Percentiles rank a stretch among this genome's conserved stretches.
phyloP scores from a whole-genome alignment of 2,797 vertebrate genomes.

The Alca torda region DNA sequence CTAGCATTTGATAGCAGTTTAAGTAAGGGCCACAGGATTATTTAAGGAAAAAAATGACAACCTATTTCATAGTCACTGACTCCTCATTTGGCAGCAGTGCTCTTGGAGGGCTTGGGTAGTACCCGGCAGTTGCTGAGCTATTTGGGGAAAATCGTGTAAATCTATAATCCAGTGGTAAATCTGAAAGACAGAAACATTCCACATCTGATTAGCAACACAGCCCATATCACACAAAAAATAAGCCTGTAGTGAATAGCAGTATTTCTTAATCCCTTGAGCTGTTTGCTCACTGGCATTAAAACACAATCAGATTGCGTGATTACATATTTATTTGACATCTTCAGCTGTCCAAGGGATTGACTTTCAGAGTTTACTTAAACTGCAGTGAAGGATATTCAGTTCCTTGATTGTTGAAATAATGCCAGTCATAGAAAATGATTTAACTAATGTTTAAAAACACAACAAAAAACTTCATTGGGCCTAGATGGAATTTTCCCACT shows the following conservation, averaged over 20 bases:
- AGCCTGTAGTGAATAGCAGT: constrained; percentile 1
- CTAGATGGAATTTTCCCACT: neutral
- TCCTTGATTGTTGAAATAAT: constrained; percentile 6
- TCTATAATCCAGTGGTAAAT: constrained; percentile 93
- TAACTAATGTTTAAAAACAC: neutral
- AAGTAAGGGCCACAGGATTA: constrained; percentile 29
- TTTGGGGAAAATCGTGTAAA: constrained; percentile 89
- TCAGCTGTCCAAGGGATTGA: constrained; percentile 18
- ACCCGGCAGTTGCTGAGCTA: constrained; percentile 86
- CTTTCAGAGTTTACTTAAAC: neutral
- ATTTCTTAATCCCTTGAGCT: constrained; percentile 50
- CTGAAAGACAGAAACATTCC: constrained; percentile 75
- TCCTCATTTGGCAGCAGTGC: constrained; percentile 81
- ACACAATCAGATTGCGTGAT: constrained; percentile 27
- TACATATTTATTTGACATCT: constrained; percentile 30
- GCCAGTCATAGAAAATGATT: neutral
- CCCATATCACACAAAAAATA: constrained; percentile 19
- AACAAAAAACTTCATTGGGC: neutral
- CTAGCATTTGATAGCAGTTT: constrained; percentile 46
- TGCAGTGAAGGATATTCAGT: neutral
- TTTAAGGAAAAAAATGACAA: neutral
- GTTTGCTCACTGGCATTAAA: constrained; percentile 18
- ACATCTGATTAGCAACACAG: constrained; percentile 47
- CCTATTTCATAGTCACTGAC: constrained; percentile 54
- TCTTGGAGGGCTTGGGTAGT: constrained; percentile 88